phyloP scores from a whole-genome alignment of 2,888 invertebrate genomes.

The Drosophila recens region DNA sequence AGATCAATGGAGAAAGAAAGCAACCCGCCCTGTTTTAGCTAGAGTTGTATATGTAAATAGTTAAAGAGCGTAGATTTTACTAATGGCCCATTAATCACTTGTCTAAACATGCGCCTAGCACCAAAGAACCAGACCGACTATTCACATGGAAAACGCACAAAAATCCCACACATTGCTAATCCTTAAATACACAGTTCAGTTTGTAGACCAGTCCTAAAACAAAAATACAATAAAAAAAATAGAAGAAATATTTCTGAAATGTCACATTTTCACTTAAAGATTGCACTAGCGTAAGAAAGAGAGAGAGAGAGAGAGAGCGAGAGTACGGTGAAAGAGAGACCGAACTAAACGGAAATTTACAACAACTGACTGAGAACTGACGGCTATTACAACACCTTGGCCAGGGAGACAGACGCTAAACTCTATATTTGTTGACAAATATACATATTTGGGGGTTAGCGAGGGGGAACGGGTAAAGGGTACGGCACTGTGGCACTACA shows the following conservation, averaged over 20 bases:
- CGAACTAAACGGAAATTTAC: conserved; percentile 70
- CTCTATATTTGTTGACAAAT: conserved; percentile 77
- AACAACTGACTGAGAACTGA: conserved; percentile 48
- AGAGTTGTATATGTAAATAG: conserved; percentile 37
- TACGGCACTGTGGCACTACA: background rate
- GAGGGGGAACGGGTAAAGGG: background rate
- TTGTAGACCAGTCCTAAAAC: conserved; percentile 41
- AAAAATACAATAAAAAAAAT: conserved; percentile 26
- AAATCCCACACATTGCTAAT: conserved; percentile 78
- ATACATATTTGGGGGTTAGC: conserved; percentile 23
- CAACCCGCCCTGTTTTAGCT: conserved; percentile 13
- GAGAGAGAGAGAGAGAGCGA: background rate
- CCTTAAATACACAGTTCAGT: conserved; percentile 57
- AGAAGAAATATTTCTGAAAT: conserved; percentile 57
- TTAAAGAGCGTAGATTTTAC: conserved; percentile 55
- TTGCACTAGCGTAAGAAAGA: conserved; percentile 28
- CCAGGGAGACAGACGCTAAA: conserved; percentile 66
- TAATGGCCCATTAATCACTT: conserved; percentile 73
- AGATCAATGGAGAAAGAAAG: conserved; percentile 7
- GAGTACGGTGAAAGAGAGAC: background rate
- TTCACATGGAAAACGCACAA: conserved; percentile 56
- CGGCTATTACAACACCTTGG: conserved; percentile 74
- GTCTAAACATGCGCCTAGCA: conserved; percentile 59
- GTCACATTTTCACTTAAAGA: conserved; percentile 68
- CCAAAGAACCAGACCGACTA: conserved; percentile 56